Base-by-base conservation (phyloP, 2,113 vertebrate species). In the Poeciliopsis occidentalis region DNA sequence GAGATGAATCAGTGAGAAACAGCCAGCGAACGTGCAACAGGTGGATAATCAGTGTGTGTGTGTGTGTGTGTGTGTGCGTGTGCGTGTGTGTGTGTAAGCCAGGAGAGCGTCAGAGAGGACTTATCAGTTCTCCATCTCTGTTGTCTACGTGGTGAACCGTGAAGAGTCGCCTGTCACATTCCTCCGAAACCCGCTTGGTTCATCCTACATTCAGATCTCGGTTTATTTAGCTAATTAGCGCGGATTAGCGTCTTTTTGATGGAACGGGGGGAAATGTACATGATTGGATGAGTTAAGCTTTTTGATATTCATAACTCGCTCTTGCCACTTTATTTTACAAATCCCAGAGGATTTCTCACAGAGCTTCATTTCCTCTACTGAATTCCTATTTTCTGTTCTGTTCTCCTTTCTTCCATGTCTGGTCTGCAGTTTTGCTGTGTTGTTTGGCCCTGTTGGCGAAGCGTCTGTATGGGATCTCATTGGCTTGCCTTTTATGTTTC, bases 241-340 rank as follows among this genome's bases (percentile, higher is more conserved):
- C n/a, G n/a, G n/a, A n/a, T n/a, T n/a, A n/a, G n/a, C n/a, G n/a
- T n/a, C n/a, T n/a, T n/a, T n/a, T 68, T 79, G 78, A 74, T 69
- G 69, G 47, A 44, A 80, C 51, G 47, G 12, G 12, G 61, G 61
- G 67, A 64, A 75, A 12, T 31, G 1, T 57, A 67, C 51, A 34
- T 44, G 80, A 85, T 80, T 57, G 69, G 80, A 78, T 73, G 54
- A 34, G 71, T 75, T 60, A 63, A 71, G 71, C 30, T 13, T 82
- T 41, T 84, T 87, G 82, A 84, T 81, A 87, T 83, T 86, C 83
- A 81, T 70, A 60, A 64, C 79, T 72, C 1, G 69, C 31, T 70
- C 67, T 60, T 76, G 31, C 69, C 2, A 32, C 7, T 31, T 68
- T 63, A 8, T 64, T 74, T 75, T 79, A 31, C 65, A 73, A 85